These are phyloP conservation scores for Chelmon rostratus DNA, from an alignment of 2,797 vertebrate genomes.

Conservation along the genomic window DNA sequence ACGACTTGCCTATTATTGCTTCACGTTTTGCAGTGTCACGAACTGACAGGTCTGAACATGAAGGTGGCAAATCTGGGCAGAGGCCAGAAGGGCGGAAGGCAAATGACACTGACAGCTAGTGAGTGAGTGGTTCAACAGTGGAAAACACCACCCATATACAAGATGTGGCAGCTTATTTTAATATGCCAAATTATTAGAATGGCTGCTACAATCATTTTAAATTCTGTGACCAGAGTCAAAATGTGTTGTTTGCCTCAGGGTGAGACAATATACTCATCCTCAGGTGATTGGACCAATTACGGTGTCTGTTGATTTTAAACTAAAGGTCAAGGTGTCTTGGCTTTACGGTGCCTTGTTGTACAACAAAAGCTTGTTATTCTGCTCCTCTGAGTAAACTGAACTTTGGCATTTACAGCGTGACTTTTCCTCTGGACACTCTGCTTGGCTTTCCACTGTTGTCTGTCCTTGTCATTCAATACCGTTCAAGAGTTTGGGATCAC, in stretches of 20 bases:
- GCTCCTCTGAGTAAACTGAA: slow-evolving; percentile 43
- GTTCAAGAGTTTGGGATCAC: neutral
- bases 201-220: neutral
- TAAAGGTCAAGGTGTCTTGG: slow-evolving; percentile 50
- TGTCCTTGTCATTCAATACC: neutral
- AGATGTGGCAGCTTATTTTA: neutral
- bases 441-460: neutral
- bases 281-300: slow-evolving; percentile 18
- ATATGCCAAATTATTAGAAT: neutral
- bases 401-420: slow-evolving; percentile 58
- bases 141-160: neutral
- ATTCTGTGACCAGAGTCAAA: slow-evolving; percentile 5
- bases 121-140: slow-evolving; percentile 1
- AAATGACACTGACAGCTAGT: neutral
- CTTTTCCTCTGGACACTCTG: slow-evolving; percentile 9
- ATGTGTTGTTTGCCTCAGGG: slow-evolving; percentile 7
- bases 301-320: slow-evolving; percentile 35
- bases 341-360: neutral
- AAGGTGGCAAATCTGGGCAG: slow-evolving; percentile 15
- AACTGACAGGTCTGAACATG: slow-evolving; percentile 75
- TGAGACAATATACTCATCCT: slow-evolving; percentile 12
- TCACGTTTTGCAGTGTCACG: slow-evolving; percentile 51
- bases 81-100: slow-evolving; percentile 38
- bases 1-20: slow-evolving; percentile 51
- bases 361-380: slow-evolving; percentile 50